A percentile compares a stretch with the other conserved stretches of the same genome.
phyloP scores from a whole-genome alignment of 1,140 invertebrate species.

The Drosophila murphyi region DNA sequence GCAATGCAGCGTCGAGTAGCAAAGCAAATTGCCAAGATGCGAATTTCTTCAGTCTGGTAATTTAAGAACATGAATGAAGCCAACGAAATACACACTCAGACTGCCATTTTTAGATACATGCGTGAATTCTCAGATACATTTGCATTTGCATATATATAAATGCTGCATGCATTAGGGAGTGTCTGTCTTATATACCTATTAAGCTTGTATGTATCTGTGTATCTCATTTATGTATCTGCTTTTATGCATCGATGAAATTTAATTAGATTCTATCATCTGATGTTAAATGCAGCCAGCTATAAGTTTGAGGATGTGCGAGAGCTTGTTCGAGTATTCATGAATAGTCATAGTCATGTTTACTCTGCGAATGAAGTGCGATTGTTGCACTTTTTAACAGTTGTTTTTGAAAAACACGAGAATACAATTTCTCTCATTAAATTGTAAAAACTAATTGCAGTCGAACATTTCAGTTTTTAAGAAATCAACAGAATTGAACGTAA shows the following conservation, averaged over 20 bases:
- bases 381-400: conserved; percentile 1
- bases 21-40: conserved; percentile 50
- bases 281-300: conserved; percentile 59
- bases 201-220: conserved; percentile 4
- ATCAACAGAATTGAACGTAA: not conserved
- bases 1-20: conserved; percentile 19
- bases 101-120: conserved; percentile 29
- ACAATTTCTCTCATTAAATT: too few relatives aligned
- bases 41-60: conserved; percentile 54
- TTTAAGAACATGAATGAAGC: conserved; percentile 65
- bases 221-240: conserved; percentile 55
- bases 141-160: conserved; percentile 3
- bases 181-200: conserved; percentile 2
- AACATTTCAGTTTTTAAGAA: not conserved
- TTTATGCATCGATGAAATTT: conserved; percentile 79
- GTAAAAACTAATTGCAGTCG: too few relatives aligned
- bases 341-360: conserved; percentile 22
- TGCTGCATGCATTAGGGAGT: not conserved
- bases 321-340: conserved; percentile 33
- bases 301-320: conserved; percentile 28
- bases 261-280: conserved; percentile 79
- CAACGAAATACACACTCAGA: conserved; percentile 31
- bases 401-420: too few relatives aligned
- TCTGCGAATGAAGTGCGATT: conserved; percentile 23
- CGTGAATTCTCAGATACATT: conserved; percentile 10